Evolutionary conservation across 2,888 invertebrate genomes (phyloP).

Genomic region (Cerceris rybyensis): DNA sequence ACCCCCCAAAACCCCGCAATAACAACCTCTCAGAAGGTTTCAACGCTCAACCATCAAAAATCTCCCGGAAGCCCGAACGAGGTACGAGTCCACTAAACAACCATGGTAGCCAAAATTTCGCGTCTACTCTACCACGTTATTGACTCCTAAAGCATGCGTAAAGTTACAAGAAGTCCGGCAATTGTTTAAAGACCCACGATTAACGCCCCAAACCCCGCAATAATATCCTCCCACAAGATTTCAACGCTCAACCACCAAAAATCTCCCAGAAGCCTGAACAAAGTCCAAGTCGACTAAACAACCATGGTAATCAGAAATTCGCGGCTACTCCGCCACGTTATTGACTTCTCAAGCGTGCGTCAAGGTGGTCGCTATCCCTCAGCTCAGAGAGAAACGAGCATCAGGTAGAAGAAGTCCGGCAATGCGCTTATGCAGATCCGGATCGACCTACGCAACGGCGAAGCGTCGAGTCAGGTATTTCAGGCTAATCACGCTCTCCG

Average conservation of each 20-base stretch:
- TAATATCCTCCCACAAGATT: no score
- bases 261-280: no score
- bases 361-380: conserved; percentile 60
- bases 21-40: no score
- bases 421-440: conserved; percentile 56
- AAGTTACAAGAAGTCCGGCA: no score
- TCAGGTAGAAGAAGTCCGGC: conserved; percentile 15
- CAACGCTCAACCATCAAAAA: no score
- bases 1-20: no score
- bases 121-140: conserved; percentile 42
- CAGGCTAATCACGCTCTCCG: conserved; percentile 51
- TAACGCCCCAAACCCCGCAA: no score
- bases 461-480: conserved; percentile 38
- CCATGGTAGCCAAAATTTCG: not conserved
- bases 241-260: no score
- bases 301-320: not conserved
- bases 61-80: no score
- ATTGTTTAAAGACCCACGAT: no score
- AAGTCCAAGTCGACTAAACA: no score
- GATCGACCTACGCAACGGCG: conserved; percentile 61
- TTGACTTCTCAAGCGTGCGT: conserved; percentile 27
- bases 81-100: no score
- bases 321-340: conserved; percentile 40
- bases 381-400: conserved; percentile 8
- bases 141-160: conserved; percentile 28